Evolutionary conservation across 2,888 invertebrate genomes (phyloP), one percentile per base, ranked within the genome.

Genomic region (Heliconius erato): DNA sequence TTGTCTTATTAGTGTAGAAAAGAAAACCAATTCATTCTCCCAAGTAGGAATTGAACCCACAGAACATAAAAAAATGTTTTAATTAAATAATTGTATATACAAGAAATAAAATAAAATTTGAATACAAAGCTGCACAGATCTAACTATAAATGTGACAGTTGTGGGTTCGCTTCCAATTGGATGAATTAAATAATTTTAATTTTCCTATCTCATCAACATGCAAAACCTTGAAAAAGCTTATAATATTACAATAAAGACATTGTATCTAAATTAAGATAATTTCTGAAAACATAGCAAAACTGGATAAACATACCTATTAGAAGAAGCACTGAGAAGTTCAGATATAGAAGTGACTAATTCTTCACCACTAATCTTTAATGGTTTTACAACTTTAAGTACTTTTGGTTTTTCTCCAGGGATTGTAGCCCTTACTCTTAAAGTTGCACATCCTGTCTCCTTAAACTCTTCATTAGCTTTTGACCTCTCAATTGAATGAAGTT

Each of bases 401-500:
- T 87, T 93, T 0, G 97, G 95, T 67, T 95, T 96, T 80, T 95
- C 94, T 16, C 96, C 95, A 0, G 96, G 95, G 79, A 96, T 91
- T 0, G 97, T 96, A 3, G 97, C 96, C 86, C 97, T 97, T 1
- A 98, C 95, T 90, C 97, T 97, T 40, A 98, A 92, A 0, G 98
- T 97, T 0, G 98, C 98, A 79, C 97, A 88, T 1, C 98, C 98
- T 0, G 97, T 97, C 87, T 97, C 96, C 84, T 97, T 96, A 87
- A 97, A 98, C 82, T 97, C 96, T 6, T 96, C 97, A 84, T 97
- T 96, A 40, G 98, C 97, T 83, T 97, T 97, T 23, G 98, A 95
- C 87, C 98, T 97, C 80, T 98, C 97, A 2, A 98, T 88, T 0
- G 98, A 97, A 91, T 97, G 97, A 6, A 93, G 89, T 89, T 98